Percentiles rank a stretch among this genome's conserved stretches.
phyloP scores from a whole-genome alignment of 2,888 invertebrate genomes.

The Strigamia transsilvanica region DNA sequence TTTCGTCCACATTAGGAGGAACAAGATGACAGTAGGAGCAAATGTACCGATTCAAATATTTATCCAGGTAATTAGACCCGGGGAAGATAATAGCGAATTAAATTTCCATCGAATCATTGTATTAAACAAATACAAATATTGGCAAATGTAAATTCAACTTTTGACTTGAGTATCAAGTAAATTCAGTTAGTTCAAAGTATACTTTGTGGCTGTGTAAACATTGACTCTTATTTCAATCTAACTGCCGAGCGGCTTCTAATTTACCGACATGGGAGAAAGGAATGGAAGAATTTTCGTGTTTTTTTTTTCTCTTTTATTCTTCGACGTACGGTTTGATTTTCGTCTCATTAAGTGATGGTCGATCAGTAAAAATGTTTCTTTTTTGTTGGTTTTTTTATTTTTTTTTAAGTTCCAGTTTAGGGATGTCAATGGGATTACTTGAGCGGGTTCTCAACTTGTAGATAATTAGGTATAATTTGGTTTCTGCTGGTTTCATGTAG shows the following conservation, averaged over 20 bases:
- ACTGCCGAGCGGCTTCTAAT: neutral
- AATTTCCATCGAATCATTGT: neutral
- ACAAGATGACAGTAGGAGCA: no score
- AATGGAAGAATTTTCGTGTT: neutral
- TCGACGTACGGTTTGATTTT: neutral
- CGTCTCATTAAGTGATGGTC: neutral
- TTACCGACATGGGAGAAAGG: neutral
- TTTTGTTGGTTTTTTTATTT: neutral
- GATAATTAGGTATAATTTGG: neutral
- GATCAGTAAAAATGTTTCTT: neutral
- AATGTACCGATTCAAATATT: neutral
- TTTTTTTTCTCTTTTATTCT: neutral
- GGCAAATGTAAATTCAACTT: conserved; percentile 4
- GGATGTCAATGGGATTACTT: neutral
- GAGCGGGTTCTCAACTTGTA: neutral
- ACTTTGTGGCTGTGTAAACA: conserved; percentile 32
- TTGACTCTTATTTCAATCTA: conserved; percentile 4
- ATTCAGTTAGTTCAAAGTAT: conserved; percentile 24
- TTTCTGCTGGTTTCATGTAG: neutral
- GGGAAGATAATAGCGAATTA: neutral
- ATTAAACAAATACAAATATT: neutral
- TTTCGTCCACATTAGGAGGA: no score
- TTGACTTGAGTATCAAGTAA: neutral
- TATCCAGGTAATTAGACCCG: neutral
- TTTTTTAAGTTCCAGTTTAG: neutral